Conservation (phyloP, 1,140 invertebrate species). For the Caenorhabditis elegans region WBcel235 BX284602.5:3195001-3195500, state of each 20-base stretch:
- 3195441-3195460: not conserved
- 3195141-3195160: not conserved
- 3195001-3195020: conserved; percentile 12
- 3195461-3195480: too few species aligned
- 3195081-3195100: conserved; percentile 21
- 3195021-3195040: not conserved
- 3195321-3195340: not conserved
- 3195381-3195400: not conserved
- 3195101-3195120: conserved; percentile 19
- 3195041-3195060: conserved; percentile 35
- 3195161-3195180: not conserved
- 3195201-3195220: not conserved
- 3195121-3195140: not conserved
- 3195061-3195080: conserved; percentile 24
- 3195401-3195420: conserved; percentile 21
- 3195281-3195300: conserved; percentile 1
- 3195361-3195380: not conserved
- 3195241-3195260: conserved; percentile 1
- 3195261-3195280: conserved; percentile 27
- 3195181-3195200: not conserved
- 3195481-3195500: not conserved
- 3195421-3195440: conserved; percentile 4
- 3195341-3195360: not conserved
- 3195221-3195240: conserved; percentile 12
- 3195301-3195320: conserved; percentile 1